Conservation (phyloP, 2,797 vertebrate species). For the Cephalopachus bancanus region DNA sequence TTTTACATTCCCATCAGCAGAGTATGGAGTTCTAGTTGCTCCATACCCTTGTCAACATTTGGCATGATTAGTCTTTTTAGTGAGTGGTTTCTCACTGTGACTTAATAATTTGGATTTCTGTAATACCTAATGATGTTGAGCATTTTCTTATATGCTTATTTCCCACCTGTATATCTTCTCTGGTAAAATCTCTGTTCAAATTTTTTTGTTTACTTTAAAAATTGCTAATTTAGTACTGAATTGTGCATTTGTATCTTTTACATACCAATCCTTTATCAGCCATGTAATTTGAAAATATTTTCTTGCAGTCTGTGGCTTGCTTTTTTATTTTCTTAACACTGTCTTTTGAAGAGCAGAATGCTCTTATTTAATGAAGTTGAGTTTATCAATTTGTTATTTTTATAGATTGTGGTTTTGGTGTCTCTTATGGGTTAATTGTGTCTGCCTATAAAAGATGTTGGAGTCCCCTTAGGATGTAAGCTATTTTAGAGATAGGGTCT, state of each 20-base stretch:
- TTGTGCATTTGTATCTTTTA: not conserved
- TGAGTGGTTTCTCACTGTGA: not conserved
- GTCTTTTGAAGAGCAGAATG: not conserved
- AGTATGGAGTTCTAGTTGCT: not conserved
- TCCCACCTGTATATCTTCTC: not conserved
- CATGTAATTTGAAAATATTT: conserved; percentile 15
- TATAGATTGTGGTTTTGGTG: not conserved
- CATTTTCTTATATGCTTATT: not conserved
- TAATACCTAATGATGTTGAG: not conserved
- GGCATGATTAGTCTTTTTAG: not conserved
- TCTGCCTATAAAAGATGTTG: not conserved
- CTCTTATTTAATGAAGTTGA: not conserved
- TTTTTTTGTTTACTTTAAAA: not conserved
- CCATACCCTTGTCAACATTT: not conserved
- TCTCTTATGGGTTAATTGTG: not conserved
- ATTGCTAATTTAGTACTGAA: not conserved
- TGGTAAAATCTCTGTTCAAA: not conserved
- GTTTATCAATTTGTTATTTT: not conserved
- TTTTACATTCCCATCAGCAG: not conserved
- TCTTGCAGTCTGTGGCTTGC: not conserved
- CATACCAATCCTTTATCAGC: not conserved
- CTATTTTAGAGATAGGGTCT: not conserved
- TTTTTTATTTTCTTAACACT: not conserved
- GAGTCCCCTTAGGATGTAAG: not conserved
- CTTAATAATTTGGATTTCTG: not conserved